These are phyloP conservation scores for Loris lydekkerianus DNA, from an alignment of 2,797 vertebrate species.

Conservation along the genomic window DNA sequence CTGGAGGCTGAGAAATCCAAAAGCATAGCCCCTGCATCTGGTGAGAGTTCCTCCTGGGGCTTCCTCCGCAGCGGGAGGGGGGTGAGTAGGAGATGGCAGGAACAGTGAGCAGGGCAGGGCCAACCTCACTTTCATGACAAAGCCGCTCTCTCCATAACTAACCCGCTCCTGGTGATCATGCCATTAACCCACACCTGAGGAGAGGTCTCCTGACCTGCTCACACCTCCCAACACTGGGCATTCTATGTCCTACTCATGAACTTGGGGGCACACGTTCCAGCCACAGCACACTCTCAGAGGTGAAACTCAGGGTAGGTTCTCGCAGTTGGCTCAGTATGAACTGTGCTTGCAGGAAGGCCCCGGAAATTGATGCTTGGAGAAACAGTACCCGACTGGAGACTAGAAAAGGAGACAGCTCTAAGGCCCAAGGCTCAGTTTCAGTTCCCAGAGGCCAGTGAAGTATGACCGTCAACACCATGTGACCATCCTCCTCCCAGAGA, in stretches of 20 bases:
- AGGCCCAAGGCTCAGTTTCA: background rate
- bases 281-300: rapidly evolving
- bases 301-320: background rate
- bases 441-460: background rate
- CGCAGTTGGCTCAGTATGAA: background rate
- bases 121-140: background rate
- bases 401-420: background rate
- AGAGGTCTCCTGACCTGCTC: background rate
- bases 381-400: background rate
- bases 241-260: background rate
- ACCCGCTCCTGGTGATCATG: background rate
- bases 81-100: background rate
- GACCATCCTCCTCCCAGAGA: slow-evolving; percentile 19
- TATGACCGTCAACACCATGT: background rate
- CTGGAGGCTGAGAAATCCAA: background rate
- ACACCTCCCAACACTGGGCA: background rate
- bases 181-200: too few species aligned
- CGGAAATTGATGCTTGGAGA: background rate
- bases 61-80: background rate
- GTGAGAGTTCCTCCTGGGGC: background rate
- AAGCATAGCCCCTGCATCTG: background rate
- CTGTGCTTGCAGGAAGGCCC: background rate
- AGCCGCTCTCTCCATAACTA: background rate
- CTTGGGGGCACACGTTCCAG: background rate
- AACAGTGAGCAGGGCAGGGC: background rate